Evolutionary conservation across 2,113 vertebrate genomes (phyloP).

Genomic region (Centropus bengalensis): DNA sequence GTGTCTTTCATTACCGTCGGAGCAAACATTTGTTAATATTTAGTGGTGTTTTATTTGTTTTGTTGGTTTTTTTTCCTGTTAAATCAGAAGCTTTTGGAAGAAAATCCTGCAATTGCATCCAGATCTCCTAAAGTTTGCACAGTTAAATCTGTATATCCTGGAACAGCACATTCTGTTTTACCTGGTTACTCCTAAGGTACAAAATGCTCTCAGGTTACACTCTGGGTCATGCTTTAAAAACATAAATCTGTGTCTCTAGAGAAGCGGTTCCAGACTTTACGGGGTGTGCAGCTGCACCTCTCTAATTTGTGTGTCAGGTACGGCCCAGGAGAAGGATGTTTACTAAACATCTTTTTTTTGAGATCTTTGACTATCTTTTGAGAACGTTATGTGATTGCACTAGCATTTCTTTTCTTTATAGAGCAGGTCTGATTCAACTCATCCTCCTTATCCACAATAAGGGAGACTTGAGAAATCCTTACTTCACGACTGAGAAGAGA

Average conservation of each 20-base stretch:
- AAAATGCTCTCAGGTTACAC: neutral
- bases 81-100: neutral
- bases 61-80: neutral
- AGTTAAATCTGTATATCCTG: neutral
- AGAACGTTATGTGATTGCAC: fast-evolving
- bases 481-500: neutral
- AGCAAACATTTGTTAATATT: constrained; percentile 24
- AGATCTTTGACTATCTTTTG: neutral
- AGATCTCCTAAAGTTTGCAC: neutral
- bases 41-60: neutral
- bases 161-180: neutral
- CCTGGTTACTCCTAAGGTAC: neutral
- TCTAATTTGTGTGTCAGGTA: neutral
- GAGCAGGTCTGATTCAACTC: neutral
- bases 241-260: neutral
- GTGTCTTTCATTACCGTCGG: neutral
- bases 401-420: neutral
- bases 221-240: neutral
- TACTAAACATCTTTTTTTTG: too few species aligned
- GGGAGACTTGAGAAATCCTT: neutral
- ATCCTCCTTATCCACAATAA: neutral
- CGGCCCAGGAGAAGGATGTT: neutral
- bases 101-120: neutral
- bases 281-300: neutral
- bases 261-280: neutral